Evolutionary conservation across 1,140 invertebrate genomes (phyloP).

Genomic region (Trialeurodes vaporariorum): DNA sequence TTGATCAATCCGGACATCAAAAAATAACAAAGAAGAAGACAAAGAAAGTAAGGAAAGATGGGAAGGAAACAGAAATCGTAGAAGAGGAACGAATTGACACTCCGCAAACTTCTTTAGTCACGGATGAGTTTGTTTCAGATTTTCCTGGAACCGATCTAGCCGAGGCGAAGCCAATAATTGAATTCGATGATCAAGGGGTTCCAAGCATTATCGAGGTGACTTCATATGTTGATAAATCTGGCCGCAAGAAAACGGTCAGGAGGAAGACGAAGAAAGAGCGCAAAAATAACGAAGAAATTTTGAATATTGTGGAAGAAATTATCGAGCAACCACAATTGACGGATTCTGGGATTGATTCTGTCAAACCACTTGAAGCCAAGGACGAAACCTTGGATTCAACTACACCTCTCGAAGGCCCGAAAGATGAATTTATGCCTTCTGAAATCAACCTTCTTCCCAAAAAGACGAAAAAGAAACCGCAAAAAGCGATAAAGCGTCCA

Average conservation of each 20-base stretch:
- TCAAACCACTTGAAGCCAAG: too few relatives aligned
- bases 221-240: not conserved
- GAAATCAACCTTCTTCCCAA: slow-evolving; percentile 14
- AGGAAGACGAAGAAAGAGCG: not conserved
- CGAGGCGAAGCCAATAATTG: not conserved
- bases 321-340: not conserved
- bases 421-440: too few relatives aligned
- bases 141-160: not conserved
- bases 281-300: not conserved
- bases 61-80: slow-evolving; percentile 2
- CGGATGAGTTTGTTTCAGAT: not conserved
- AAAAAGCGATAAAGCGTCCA: not conserved
- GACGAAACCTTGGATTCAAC: too few relatives aligned
- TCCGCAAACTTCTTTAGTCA: not conserved
- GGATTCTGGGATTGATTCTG: too few relatives aligned
- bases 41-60: slow-evolving; percentile 3
- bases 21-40: not conserved
- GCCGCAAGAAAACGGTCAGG: not conserved
- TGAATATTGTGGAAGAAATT: not conserved
- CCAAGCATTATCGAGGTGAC: not conserved
- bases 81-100: not conserved
- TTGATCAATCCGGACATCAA: not conserved
- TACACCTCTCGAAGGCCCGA: too few relatives aligned
- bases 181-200: not conserved
- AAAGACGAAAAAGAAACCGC: not conserved